A percentile compares a stretch with the other conserved stretches of the same genome.
phyloP scores from a whole-genome alignment of 2,888 invertebrate genomes.

The Dermolepida albohirtum region DNA sequence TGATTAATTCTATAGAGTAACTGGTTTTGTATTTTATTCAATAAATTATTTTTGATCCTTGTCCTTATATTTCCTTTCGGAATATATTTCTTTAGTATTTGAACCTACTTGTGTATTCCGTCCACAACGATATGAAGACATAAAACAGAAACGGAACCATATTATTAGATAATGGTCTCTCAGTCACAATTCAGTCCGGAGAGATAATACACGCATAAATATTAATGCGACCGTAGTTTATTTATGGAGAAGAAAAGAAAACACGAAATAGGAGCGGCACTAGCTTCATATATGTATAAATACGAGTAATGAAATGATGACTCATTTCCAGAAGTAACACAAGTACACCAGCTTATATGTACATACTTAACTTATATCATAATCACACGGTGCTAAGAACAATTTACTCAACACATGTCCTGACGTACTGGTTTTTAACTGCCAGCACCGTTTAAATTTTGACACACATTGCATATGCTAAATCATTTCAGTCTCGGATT shows the following conservation, averaged over 20 bases:
- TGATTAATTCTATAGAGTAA: too few species aligned
- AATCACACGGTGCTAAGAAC: constrained; percentile 16
- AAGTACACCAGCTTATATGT: constrained; percentile 15
- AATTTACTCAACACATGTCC: constrained; percentile 29
- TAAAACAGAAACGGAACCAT: too few species aligned
- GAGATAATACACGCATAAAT: constrained; percentile 18
- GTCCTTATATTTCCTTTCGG: too few species aligned
- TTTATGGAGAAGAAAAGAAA: constrained; percentile 28
- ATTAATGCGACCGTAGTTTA: constrained; percentile 18
- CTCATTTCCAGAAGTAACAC: constrained; percentile 33
- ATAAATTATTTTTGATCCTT: too few species aligned
- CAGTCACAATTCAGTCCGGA: neutral
- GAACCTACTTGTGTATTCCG: too few species aligned
- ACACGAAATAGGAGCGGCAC: constrained; percentile 30
- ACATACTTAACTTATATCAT: constrained; percentile 9
- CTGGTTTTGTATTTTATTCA: too few species aligned
- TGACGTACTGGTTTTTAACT: constrained; percentile 10
- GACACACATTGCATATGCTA: too few species aligned
- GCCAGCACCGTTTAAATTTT: too few species aligned
- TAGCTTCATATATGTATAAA: neutral
- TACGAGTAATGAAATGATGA: constrained; percentile 10
- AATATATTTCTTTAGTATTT: too few species aligned
- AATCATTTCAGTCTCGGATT: too few species aligned
- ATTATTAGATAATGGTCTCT: constrained; percentile 25
- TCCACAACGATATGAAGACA: too few species aligned